These are phyloP conservation scores for Chrysocyon brachyurus DNA, from an alignment of 2,797 vertebrate species.

Conservation along the genomic window DNA sequence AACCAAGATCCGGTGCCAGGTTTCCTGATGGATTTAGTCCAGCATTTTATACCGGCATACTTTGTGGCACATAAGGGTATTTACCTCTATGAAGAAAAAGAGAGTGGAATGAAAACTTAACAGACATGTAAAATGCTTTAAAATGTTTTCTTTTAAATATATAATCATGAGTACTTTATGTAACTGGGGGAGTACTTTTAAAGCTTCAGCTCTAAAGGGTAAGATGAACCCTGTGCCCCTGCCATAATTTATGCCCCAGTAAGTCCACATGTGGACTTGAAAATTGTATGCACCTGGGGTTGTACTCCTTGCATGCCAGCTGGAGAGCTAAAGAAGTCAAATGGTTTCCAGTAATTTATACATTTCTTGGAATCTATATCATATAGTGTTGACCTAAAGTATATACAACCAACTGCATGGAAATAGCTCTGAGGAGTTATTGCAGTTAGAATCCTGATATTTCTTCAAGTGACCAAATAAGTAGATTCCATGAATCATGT, in stretches of 20 bases:
- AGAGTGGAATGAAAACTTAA: background rate
- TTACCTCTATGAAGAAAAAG: conserved; percentile 14
- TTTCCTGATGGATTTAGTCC: conserved; percentile 61
- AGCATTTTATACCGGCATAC: background rate
- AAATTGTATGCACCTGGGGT: background rate
- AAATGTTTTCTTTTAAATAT: conserved; percentile 1
- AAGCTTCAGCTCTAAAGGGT: conserved; percentile 21
- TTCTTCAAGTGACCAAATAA: conserved; percentile 57
- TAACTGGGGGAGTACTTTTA: conserved; percentile 42
- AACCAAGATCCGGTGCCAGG: conserved; percentile 41
- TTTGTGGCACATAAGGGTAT: conserved; percentile 25
- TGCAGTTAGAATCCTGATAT: background rate
- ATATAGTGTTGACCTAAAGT: background rate
- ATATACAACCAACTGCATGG: background rate
- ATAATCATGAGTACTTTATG: background rate
- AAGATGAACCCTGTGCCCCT: background rate
- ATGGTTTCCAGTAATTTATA: conserved; percentile 31
- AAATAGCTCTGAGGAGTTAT: background rate
- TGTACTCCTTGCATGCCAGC: conserved; percentile 1
- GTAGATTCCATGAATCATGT: background rate
- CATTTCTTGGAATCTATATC: conserved; percentile 53
- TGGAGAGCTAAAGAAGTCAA: conserved; percentile 14
- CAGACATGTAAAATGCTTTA: conserved; percentile 5
- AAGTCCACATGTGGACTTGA: conserved; percentile 17
- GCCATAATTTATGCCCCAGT: conserved; percentile 5